phyloP scores from a whole-genome alignment of 2,888 invertebrate species.

The Clanis bilineata region DNA sequence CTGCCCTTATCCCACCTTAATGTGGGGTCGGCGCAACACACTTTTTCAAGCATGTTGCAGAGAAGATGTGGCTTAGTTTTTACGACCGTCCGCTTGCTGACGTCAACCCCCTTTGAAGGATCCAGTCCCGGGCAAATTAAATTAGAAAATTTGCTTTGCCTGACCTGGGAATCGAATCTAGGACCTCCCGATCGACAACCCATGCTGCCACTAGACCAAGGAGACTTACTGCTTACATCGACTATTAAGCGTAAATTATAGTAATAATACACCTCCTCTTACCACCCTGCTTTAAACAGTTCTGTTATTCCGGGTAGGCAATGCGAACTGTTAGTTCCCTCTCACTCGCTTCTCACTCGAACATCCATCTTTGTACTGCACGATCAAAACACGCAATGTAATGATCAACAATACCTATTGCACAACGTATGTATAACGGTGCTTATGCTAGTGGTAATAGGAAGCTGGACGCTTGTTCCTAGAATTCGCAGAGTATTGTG shows the following conservation, averaged over 20 bases:
- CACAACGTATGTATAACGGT: background rate
- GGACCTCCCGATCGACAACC: no score
- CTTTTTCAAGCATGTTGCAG: no score
- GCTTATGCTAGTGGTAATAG: background rate
- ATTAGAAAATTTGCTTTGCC: no score
- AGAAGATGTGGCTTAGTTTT: no score
- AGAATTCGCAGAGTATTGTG: background rate
- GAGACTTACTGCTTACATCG: background rate
- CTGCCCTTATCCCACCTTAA: no score
- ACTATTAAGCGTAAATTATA: background rate
- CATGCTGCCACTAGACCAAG: no score
- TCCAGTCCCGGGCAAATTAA: no score
- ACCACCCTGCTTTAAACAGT: background rate
- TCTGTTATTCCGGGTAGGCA: background rate
- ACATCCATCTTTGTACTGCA: background rate
- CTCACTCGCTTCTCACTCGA: background rate
- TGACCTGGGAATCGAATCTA: no score
- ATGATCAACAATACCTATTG: background rate
- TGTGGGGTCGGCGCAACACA: no score
- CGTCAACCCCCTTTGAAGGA: no score
- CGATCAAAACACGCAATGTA: constrained; percentile 4
- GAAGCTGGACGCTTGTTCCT: background rate
- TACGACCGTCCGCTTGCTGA: no score
- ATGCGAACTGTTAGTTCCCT: background rate
- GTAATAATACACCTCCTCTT: background rate